Base-by-base conservation (phyloP, 2,797 vertebrate species). In the Coregonus sp. region DNA sequence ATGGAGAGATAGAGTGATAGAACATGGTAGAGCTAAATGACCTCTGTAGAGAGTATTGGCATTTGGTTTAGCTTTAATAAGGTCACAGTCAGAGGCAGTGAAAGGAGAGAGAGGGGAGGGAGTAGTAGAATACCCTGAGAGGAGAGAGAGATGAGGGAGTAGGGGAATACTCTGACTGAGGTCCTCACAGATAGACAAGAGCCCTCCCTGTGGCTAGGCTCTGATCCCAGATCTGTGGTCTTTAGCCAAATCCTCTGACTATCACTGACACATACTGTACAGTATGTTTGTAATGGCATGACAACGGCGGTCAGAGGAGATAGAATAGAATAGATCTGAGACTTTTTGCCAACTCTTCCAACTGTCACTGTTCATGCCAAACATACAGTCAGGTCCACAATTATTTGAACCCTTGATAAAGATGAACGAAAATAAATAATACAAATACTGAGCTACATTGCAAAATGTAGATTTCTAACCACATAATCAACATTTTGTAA, bases 31-130 rank as follows among this genome's bases (percentile, higher is more conserved):
- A 75, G 59, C 29, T 50, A 40, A 9, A 51, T 51, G 16, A 77
- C 70, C 73, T 69, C 15, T 52, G 37, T 65, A 20, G 74, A 85
- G 83, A 78, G 37, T 68, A 78, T 81, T 91, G 87, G 83, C 88
- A 89, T 92, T 91, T 91, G 85, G 84, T 82, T 78, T 86, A 79
- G 75, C 81, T 47, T 87, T 89, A 89, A 91, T 86, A 90, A 89
- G 84, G 84, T 84, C 87, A 90, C 74, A 72, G 79, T 78, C 79
- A 75, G 77, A 80, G 76, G 74, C 69, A 82, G 70, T 80, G 6
- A 78, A 31, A 71, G 72, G 75, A 61, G 14, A 11, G 9, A 40
- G 37, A 11, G 7, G 0, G 15, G 25, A 20, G 15, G n/a, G 6
- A n/a, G 14, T 29, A 31, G 3, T 4, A 29, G 63, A 29, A 2